Evolutionary conservation across 2,113 vertebrate genomes (phyloP), one percentile per base, ranked within the genome.

Genomic region (Myrmecophaga tridactyla): DNA sequence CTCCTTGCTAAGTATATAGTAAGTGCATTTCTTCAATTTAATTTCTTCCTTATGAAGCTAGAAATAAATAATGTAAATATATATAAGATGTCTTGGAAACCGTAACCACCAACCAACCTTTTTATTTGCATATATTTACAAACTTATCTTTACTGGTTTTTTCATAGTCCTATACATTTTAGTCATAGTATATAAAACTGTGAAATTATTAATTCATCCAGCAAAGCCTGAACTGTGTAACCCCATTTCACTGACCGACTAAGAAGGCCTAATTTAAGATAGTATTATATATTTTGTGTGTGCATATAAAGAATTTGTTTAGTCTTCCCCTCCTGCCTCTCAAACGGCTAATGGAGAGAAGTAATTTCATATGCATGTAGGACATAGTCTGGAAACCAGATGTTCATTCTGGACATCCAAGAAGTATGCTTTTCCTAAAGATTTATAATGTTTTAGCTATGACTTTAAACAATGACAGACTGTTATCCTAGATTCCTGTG

Each of bases 71-170:
- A 62, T 86, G 7, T 0, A 46, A 27, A 25, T 77, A 39, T 46
- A 88, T 46, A 86, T 65, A 90, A 70, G 15, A 77, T 56, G 17
- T 89, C 94, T 92, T 53, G 39, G 72, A 29, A 82, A 67, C 51
- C 7, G 2, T 73, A 72, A n/a, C 18, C 29, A 53, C 81, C 18
- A 51, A 3, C 8, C 80, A 10, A 3, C n/a, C 6, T 73, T 83
- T 97, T 86, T 56, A 80, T 92, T 83, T 96, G 70, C 75, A 77
- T 21, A 23, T n/a, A 17, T 11, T 87, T 67, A 46, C 6, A 51
- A 84, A 76, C 53, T 90, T 73, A 23, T 89, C n/a, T 94, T 85
- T 77, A 90, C 4, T 82, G 36, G 27, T 13, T 83, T 96, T 85
- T 58, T 39, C 78, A 15, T 29, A 75, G 21, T 36, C 20, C 34